Evolutionary conservation across 1,140 invertebrate genomes (phyloP).

Genomic region (Polypedilum vanderplanki): DNA sequence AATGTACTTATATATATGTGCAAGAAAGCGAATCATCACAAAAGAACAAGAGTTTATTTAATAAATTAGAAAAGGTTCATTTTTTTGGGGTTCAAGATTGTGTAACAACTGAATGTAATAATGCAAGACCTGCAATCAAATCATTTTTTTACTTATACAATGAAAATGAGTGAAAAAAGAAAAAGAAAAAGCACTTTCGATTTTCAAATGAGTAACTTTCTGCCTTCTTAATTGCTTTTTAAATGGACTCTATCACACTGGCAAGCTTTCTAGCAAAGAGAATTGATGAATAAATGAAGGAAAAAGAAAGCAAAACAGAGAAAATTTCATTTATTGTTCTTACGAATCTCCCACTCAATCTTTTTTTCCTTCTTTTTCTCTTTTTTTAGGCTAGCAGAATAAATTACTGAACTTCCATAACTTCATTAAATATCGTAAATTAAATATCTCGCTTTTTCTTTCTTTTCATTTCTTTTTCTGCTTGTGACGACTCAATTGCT

Average conservation of each 20-base stretch:
- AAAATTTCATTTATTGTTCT: slow-evolving; percentile 19
- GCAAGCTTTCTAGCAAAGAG: too few species aligned
- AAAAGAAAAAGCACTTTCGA: background rate
- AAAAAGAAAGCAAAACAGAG: background rate
- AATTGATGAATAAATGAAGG: background rate
- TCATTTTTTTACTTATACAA: background rate
- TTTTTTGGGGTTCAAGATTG: background rate
- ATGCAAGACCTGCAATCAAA: background rate
- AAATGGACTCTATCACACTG: background rate
- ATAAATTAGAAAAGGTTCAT: background rate
- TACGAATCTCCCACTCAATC: background rate
- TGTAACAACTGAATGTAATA: background rate
- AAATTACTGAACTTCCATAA: slow-evolving; percentile 6
- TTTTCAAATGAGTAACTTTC: background rate
- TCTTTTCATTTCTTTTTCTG: background rate
- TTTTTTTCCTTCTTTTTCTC: too few species aligned
- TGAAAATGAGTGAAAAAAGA: background rate
- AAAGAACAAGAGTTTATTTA: background rate
- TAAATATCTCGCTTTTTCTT: background rate
- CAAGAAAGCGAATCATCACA: too few species aligned
- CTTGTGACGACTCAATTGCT: background rate
- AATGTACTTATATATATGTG: too few species aligned
- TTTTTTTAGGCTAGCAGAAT: background rate
- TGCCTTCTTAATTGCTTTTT: slow-evolving; percentile 18
- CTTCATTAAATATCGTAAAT: slow-evolving; percentile 8